Base-by-base conservation (phyloP, 2,888 invertebrate species). In the Chalcis sispes region DNA sequence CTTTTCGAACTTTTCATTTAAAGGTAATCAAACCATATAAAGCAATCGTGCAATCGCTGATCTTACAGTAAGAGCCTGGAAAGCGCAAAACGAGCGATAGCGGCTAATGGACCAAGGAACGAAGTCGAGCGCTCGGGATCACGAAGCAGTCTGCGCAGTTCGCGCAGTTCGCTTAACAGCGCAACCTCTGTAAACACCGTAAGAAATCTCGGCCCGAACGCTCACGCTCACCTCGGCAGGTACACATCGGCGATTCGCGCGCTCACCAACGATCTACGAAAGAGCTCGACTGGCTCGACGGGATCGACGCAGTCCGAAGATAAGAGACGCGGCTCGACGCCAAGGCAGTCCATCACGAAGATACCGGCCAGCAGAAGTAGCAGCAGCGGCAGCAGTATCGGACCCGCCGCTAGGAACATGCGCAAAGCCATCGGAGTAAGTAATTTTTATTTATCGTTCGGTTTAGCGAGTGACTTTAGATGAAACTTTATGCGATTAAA, bases 161-260 rank as follows among this genome's bases (percentile, higher is more conserved):
- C 96, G 0, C 90, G 95, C 32, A 95, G 95, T 83, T 96, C 96
- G 0, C 89, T 96, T 67, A 95, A 95, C 84, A 96, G 95, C 86
- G 93, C 95, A 1, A 93, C 94, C 0, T 94, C 94, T 1, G 93
- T 93, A 0, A 94, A 93, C 69, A 96, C 96, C 0, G 95, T 96
- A 0, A 92, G 94, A 79, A 93, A 93, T 77, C 91, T 93, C 0
- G 74, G 72, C 0, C 65, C 73, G 25, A 66, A 92, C 93, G n/a
- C 86, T 89, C 5, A 89, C 7, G 89, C 81, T 75, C 89, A 82
- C 83, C 90, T 77, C 88, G 91, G 82, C 89, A 93, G 78, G 83
- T 93, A 83, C 79, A 90, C 91, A 87, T 80, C 90, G 82, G 85
- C 92, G 79, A 89, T 92, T 84, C 84, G 90, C 85, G 83, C 90